Conservation (phyloP, 2,888 invertebrate species). For the Spilosoma lubricipeda region DNA sequence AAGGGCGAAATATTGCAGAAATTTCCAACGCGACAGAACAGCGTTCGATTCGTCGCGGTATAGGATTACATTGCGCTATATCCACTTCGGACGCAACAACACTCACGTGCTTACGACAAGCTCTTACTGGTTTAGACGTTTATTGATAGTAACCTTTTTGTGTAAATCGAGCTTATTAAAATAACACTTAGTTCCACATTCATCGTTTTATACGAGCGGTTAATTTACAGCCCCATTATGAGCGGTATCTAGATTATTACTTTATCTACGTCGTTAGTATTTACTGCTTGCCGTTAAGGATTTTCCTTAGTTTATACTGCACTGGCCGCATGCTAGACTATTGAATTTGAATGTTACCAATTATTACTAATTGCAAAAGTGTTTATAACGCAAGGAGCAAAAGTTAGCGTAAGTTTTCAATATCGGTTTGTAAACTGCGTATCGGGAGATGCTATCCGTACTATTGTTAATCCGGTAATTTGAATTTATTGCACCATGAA, state of each 20-base stretch:
- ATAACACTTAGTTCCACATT: constrained; percentile 67
- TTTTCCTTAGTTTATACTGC: constrained; percentile 48
- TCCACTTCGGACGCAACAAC: constrained; percentile 66
- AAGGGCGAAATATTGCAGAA: constrained; percentile 86
- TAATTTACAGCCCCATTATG: constrained; percentile 60
- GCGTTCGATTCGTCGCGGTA: constrained; percentile 85
- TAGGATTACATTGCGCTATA: constrained; percentile 84
- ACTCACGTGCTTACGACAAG: constrained; percentile 73
- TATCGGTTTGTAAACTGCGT: constrained; percentile 70
- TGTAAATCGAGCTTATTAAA: constrained; percentile 71
- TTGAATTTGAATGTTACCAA: constrained; percentile 45
- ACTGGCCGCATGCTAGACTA: constrained; percentile 26
- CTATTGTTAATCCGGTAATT: constrained; percentile 87
- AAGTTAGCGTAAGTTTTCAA: constrained; percentile 62
- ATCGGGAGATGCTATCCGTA: constrained; percentile 79
- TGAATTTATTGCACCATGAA: constrained; percentile 86
- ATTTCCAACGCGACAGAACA: constrained; percentile 84
- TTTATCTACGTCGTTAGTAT: constrained; percentile 57
- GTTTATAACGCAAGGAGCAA: constrained; percentile 60
- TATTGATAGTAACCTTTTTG: constrained; percentile 78
- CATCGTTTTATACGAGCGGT: constrained; percentile 56
- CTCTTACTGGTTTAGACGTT: constrained; percentile 68
- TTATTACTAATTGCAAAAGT: constrained; percentile 52
- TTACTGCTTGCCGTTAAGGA: constrained; percentile 59
- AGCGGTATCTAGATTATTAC: constrained; percentile 56